These are phyloP conservation scores for Cataglyphis hispanica DNA, from an alignment of 1,140 invertebrate species.

Conservation along the genomic window DNA sequence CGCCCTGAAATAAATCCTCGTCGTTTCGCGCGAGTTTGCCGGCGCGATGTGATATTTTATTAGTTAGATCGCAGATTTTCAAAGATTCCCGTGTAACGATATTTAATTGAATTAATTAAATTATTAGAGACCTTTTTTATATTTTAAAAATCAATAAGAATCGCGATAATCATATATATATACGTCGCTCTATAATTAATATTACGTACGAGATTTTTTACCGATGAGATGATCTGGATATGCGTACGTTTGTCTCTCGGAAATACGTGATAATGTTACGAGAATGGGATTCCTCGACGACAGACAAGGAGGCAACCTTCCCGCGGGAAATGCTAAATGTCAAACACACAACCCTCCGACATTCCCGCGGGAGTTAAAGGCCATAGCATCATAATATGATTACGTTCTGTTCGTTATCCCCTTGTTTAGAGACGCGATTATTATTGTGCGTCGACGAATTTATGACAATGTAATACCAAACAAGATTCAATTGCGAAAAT, in stretches of 20 bases:
- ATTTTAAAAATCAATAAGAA: background rate
- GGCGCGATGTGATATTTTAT: constrained; percentile 9
- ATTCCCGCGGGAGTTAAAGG: constrained; percentile 81
- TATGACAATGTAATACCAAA: constrained; percentile 45
- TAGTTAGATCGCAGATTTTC: constrained; percentile 5
- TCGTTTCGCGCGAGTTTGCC: constrained; percentile 13
- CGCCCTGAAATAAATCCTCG: constrained; percentile 81
- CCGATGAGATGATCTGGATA: background rate
- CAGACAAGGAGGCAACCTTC: constrained; percentile 69
- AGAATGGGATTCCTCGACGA: constrained; percentile 66
- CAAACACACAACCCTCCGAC: constrained; percentile 79
- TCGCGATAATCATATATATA: background rate
- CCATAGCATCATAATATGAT: constrained; percentile 84
- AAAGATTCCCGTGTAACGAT: background rate
- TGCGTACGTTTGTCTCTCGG: constrained; percentile 15
- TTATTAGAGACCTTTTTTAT: background rate
- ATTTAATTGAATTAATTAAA: background rate
- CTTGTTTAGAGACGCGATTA: constrained; percentile 80
- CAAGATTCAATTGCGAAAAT: constrained; percentile 1
- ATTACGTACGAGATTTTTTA: background rate
- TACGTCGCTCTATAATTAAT: background rate
- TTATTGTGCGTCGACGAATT: constrained; percentile 58
- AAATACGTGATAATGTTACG: constrained; percentile 67
- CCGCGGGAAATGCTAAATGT: constrained; percentile 85
- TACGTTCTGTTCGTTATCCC: constrained; percentile 79